These are phyloP conservation scores for Perdita meconis DNA, from an alignment of 2,888 invertebrate genomes.

Conservation along the genomic window DNA sequence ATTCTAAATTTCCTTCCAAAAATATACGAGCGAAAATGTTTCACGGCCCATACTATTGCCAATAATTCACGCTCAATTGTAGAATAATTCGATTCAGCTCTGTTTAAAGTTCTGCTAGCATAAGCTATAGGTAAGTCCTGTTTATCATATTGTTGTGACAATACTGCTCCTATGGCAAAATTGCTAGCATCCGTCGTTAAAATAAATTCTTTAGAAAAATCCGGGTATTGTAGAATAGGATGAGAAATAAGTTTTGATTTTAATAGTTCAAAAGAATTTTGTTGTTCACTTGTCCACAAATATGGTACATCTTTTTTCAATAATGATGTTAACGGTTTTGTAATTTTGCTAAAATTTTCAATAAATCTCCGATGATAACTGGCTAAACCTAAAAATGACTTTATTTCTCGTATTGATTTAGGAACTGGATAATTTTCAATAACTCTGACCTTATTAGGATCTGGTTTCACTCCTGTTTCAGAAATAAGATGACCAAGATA, in stretches of 20 bases:
- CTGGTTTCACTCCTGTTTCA: no score
- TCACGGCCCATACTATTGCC: not conserved
- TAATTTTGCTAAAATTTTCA: not conserved
- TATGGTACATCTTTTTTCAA: not conserved
- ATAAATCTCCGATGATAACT: not conserved
- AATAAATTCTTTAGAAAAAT: not conserved
- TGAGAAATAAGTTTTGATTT: not conserved
- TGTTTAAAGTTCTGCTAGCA: not conserved
- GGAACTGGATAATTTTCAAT: no score
- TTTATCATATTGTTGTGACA: not conserved
- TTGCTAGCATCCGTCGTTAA: not conserved
- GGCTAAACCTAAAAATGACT: no score
- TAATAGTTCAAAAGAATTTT: not conserved
- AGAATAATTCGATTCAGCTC: not conserved
- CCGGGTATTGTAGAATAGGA: not conserved
- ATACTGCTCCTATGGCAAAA: not conserved
- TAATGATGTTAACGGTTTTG: not conserved
- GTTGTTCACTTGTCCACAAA: not conserved
- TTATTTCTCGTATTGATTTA: no score
- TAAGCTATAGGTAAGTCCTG: not conserved
- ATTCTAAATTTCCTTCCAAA: constrained; percentile 2
- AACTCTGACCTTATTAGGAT: no score
- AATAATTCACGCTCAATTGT: not conserved
- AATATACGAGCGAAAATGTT: not conserved
- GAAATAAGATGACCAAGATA: no score